These are phyloP conservation scores for Drosophila ironensis DNA, from an alignment of 1,140 invertebrate genomes.

Conservation along the genomic window DNA sequence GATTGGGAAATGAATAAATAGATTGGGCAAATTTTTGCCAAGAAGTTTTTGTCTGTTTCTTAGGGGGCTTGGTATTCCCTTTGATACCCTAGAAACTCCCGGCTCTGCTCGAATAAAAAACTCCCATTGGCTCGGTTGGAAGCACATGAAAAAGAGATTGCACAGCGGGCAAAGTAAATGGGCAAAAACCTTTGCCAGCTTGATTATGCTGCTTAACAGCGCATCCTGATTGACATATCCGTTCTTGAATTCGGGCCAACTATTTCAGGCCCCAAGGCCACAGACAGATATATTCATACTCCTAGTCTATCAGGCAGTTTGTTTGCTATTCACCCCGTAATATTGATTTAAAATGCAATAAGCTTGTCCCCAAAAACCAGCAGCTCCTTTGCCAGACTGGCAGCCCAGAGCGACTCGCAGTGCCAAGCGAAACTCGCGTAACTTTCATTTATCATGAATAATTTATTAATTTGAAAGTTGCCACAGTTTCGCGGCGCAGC, in stretches of 20 bases:
- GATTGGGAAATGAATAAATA: too few species aligned
- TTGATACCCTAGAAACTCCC: neutral
- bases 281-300: neutral
- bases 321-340: conserved; percentile 1
- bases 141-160: conserved; percentile 5
- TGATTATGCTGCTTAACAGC: conserved; percentile 63
- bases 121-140: conserved; percentile 8
- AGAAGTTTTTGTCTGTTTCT: neutral
- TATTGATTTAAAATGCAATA: conserved; percentile 32
- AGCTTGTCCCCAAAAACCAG: conserved; percentile 5
- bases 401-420: neutral
- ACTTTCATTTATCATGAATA: conserved; percentile 68
- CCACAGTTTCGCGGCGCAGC: conserved; percentile 7
- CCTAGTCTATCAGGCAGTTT: too few species aligned
- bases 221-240: conserved; percentile 58
- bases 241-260: conserved; percentile 32
- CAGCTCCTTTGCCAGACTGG: neutral
- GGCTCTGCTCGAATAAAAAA: conserved; percentile 1
- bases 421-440: conserved; percentile 19
- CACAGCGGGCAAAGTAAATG: neutral
- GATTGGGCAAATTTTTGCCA: too few species aligned
- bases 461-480: conserved; percentile 60
- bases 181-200: conserved; percentile 37
- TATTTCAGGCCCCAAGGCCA: conserved; percentile 2
- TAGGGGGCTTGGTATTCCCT: neutral